phyloP scores from a whole-genome alignment of 2,888 invertebrate genomes.

The Chaitophorus viminalis region DNA sequence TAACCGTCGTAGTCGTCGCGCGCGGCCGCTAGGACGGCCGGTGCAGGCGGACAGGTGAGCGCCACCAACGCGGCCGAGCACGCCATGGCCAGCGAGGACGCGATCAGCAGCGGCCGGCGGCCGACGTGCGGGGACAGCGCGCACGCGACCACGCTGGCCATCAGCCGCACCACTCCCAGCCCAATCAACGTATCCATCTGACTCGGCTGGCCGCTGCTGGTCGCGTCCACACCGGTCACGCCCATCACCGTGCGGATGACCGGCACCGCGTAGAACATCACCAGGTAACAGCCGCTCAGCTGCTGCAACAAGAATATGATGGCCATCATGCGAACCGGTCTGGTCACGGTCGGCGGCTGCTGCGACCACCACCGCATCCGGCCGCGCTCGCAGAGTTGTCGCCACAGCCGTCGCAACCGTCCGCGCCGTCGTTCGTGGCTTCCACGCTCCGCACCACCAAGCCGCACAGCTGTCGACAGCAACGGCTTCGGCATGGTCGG shows the following conservation, averaged over 20 bases:
- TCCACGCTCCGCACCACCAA: not conserved
- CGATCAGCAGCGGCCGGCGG: constrained; percentile 69
- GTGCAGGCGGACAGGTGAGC: constrained; percentile 53
- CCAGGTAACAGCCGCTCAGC: constrained; percentile 71
- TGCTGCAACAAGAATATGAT: constrained; percentile 71
- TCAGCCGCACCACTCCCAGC: constrained; percentile 70
- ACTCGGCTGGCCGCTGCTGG: not conserved
- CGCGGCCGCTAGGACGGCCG: constrained; percentile 15
- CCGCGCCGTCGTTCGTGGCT: not conserved
- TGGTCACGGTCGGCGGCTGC: not conserved
- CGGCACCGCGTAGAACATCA: constrained; percentile 72
- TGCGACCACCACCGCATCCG: not conserved
- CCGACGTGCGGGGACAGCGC: constrained; percentile 70
- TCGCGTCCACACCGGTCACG: not conserved
- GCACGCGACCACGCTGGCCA: constrained; percentile 70
- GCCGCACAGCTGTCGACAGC: not conserved
- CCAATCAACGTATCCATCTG: constrained; percentile 49
- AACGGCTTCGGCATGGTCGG: not conserved
- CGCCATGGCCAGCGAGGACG: constrained; percentile 71
- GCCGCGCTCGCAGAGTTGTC: not conserved
- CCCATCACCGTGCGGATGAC: constrained; percentile 69
- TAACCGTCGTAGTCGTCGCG: constrained; percentile 33
- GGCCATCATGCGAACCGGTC: constrained; percentile 69
- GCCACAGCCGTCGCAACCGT: not conserved
- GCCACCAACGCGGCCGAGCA: constrained; percentile 43